phyloP scores from a whole-genome alignment of 2,113 vertebrate species.

The Etheostoma spectabile region DNA sequence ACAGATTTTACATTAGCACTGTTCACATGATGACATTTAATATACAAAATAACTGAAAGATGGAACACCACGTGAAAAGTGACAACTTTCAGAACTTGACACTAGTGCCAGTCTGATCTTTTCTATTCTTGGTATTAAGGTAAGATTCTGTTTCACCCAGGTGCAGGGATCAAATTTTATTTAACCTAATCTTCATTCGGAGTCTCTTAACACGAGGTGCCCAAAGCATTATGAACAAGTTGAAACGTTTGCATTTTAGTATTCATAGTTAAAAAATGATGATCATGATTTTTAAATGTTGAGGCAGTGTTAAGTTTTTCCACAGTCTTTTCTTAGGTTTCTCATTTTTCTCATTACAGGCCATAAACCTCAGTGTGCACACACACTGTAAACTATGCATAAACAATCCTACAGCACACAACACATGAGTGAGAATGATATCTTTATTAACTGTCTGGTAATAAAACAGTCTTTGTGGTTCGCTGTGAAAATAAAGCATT shows the following conservation, averaged over 20 bases:
- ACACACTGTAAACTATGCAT: neutral
- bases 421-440: neutral
- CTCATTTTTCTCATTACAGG: neutral
- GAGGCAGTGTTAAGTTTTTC: neutral
- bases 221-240: neutral
- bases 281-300: neutral
- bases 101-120: neutral
- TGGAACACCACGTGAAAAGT: neutral
- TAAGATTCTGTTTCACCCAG: neutral
- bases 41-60: neutral
- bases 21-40: neutral
- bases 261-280: neutral
- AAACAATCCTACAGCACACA: constrained; percentile 8
- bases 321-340: neutral
- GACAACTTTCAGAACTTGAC: neutral
- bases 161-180: neutral
- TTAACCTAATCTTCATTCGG: neutral
- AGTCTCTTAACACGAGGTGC: neutral
- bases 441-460: constrained; percentile 49
- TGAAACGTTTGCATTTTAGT: neutral
- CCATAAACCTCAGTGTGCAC: neutral
- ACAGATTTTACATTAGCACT: neutral
- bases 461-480: neutral
- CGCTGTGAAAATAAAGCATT: constrained; percentile 18
- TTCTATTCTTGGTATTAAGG: neutral